Evolutionary conservation across 1,140 invertebrate species (phyloP), one percentile per base, ranked within the genome.

Genomic region (Battus philenor): DNA sequence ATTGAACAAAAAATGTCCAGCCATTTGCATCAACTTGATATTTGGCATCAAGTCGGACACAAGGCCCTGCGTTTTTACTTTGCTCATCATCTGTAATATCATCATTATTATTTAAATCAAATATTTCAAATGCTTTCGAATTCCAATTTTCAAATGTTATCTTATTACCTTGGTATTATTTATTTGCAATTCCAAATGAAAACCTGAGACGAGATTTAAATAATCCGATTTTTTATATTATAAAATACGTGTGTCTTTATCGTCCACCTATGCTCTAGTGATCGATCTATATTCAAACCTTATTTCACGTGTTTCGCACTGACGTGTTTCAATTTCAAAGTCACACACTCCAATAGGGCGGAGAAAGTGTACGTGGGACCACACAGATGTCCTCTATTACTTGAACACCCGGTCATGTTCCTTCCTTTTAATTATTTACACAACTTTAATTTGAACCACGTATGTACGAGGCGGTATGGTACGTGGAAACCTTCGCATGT

Each of bases 41-140:
- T 94, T 93, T 15, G 93, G 93, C 91, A 93, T 90, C 47, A 95
- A 80, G 72, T 95, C 93, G 59, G 92, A 90, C 81, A 94, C 93
- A 18, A 95, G 90, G 74, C 93, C 93, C 34, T 77, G 73, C 0
- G 73, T 65, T 55, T 87, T 86, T 32, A 63, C 67, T 62, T 86
- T 85, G 29, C 60, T 75, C 74, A 86, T 78, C 86, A 87, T 87
- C 86, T 87, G 64, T 2, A 73, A 79, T 27, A 48, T 20, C 34
- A 47, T 27, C n/a, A 12, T 30, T 10, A 18, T 18, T 17, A 12
- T 38, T 22, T 29, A 31, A 9, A 8, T 15, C 29, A 10, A 9
- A 54, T 18, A 6, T 17, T 2, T 4, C 20, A 20, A 20, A 20
- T 41, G 22, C 27, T 15, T 15, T 34, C 17, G 15, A 29, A 41